These are phyloP conservation scores for Anseranas semipalmata DNA, from an alignment of 2,113 vertebrate genomes.

Conservation along the genomic window DNA sequence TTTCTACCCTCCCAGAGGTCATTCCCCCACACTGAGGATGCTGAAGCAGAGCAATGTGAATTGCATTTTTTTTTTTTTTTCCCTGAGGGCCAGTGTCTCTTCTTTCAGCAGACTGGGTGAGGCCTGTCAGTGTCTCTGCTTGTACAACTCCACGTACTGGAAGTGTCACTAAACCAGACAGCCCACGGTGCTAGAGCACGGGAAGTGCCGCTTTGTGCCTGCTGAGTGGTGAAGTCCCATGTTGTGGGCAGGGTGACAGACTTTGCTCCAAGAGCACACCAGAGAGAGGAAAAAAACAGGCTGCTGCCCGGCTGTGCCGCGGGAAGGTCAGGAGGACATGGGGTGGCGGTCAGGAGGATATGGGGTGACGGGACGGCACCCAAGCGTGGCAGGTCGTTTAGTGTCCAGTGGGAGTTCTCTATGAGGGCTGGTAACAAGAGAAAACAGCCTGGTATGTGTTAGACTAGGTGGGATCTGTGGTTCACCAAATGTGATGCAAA, in stretches of 20 bases:
- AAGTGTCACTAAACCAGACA: not conserved
- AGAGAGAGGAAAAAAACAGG: not conserved
- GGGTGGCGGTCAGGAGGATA: not conserved
- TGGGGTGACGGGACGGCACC: not conserved
- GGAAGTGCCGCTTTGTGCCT: not conserved
- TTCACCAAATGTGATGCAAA: not conserved
- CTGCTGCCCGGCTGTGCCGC: not conserved
- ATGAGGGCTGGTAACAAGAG: not conserved
- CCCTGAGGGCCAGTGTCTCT: not conserved
- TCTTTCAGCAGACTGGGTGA: not conserved
- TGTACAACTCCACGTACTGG: not conserved
- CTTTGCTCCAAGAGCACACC: not conserved
- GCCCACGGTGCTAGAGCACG: not conserved
- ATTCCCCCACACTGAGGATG: not conserved
- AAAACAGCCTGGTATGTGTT: not conserved
- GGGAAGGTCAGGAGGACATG: not conserved
- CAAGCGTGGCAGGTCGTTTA: accelerated
- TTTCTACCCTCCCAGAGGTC: not conserved
- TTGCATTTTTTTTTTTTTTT: not conserved
- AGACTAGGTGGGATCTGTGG: not conserved
- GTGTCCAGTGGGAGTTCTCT: not conserved
- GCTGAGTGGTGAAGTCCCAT: not conserved
- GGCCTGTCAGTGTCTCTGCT: not conserved
- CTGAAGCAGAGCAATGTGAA: not conserved
- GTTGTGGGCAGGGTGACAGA: not conserved